phyloP scores from a whole-genome alignment of 2,888 invertebrate genomes.

The Belgica antarctica region DNA sequence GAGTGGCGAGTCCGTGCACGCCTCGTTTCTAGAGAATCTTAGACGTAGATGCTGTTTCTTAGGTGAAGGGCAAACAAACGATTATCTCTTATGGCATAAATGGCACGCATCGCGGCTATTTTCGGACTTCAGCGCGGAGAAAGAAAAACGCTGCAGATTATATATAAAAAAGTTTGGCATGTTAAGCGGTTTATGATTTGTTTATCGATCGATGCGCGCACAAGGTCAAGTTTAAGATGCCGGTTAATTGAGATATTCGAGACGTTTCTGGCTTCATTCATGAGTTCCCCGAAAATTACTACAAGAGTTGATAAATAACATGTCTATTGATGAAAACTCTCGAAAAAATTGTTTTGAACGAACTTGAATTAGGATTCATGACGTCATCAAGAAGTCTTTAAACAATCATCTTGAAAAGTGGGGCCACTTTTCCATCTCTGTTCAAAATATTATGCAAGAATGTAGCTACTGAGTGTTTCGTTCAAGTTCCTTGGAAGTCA shows the following conservation, averaged over 20 bases:
- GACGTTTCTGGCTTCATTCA: slow-evolving; percentile 20
- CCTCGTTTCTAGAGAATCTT: slow-evolving; percentile 7
- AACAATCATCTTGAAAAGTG: too few relatives aligned
- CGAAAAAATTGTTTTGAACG: too few relatives aligned
- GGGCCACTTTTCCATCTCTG: too few relatives aligned
- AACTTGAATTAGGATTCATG: too few relatives aligned
- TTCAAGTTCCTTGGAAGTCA: too few relatives aligned
- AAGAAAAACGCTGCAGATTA: background rate
- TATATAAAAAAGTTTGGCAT: background rate
- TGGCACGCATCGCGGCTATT: background rate
- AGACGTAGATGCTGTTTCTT: slow-evolving; percentile 2
- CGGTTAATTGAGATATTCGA: background rate
- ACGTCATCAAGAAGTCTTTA: too few relatives aligned
- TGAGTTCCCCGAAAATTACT: slow-evolving; percentile 9
- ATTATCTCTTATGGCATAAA: background rate
- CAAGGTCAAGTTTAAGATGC: slow-evolving; percentile 38
- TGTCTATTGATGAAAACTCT: too few relatives aligned
- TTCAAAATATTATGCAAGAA: too few relatives aligned
- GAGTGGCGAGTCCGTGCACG: background rate
- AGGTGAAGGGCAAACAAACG: slow-evolving; percentile 15
- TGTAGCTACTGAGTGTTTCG: too few relatives aligned
- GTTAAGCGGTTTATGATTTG: slow-evolving; percentile 42
- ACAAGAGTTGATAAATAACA: too few relatives aligned
- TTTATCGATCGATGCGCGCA: too few relatives aligned
- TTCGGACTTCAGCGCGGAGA: background rate